Evolutionary conservation across 2,113 vertebrate genomes (phyloP).

Genomic region (Cavia porcellus): DNA sequence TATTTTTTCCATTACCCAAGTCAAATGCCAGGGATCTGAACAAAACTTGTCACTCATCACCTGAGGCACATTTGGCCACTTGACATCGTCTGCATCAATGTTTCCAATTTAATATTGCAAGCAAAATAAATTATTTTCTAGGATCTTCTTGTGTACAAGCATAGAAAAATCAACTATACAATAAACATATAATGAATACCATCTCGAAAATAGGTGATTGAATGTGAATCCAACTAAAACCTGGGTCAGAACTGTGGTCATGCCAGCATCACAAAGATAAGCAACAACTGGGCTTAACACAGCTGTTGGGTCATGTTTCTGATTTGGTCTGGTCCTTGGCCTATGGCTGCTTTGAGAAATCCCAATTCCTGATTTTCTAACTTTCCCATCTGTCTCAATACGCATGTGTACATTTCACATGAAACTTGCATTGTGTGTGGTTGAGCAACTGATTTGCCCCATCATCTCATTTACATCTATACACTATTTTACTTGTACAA

Average conservation of each 20-base stretch:
- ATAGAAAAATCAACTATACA: not conserved
- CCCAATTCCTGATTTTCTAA: not conserved
- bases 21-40: not conserved
- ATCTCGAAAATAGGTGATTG: not conserved
- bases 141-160: not conserved
- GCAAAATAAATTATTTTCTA: constrained; percentile 1
- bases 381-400: not conserved
- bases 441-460: not conserved
- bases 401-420: not conserved
- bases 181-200: not conserved
- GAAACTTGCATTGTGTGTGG: not conserved
- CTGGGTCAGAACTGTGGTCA: not conserved
- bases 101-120: constrained; percentile 24
- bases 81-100: not conserved
- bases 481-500: not conserved
- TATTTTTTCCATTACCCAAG: not conserved
- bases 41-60: not conserved
- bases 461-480: not conserved
- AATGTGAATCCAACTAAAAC: not conserved
- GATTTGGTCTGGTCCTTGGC: not conserved
- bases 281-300: not conserved
- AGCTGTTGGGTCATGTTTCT: not conserved
- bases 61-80: not conserved
- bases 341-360: not conserved
- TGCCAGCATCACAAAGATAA: not conserved